Percentiles rank a stretch among this genome's conserved stretches.
These are phyloP conservation scores for Gonatopus flavifemur DNA, from an alignment of 1,140 invertebrate species.

Conservation along the genomic window DNA sequence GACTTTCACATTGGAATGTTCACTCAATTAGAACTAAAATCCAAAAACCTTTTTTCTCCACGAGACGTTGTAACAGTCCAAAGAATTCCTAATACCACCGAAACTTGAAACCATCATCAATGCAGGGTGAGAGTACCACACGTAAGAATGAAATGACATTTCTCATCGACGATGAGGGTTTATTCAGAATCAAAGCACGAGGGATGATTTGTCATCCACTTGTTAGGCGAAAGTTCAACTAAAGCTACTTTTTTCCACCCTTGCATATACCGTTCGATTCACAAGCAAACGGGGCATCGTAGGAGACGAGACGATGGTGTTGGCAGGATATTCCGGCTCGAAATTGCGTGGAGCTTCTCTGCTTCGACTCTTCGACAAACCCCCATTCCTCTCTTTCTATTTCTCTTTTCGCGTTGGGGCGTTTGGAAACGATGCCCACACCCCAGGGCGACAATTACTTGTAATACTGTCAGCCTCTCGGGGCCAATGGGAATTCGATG, in stretches of 20 bases:
- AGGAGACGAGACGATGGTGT: neutral
- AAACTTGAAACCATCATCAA: no score
- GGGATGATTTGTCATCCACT: slow-evolving; percentile 48
- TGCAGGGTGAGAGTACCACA: no score
- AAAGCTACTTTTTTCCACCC: slow-evolving; percentile 18
- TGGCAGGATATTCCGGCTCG: neutral
- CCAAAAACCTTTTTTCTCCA: no score
- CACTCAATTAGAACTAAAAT: no score
- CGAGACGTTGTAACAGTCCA: no score
- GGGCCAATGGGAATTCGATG: slow-evolving; percentile 41
- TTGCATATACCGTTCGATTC: no score
- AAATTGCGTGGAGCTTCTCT: no score
- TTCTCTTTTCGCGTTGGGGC: neutral
- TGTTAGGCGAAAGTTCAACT: slow-evolving; percentile 43
- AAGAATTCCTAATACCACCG: no score
- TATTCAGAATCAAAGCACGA: slow-evolving; percentile 32
- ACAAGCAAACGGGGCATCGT: no score
- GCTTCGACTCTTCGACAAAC: neutral
- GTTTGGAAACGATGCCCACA: slow-evolving; percentile 15
- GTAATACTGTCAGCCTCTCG: slow-evolving; percentile 42
- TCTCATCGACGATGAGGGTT: slow-evolving; percentile 7
- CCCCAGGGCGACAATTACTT: slow-evolving; percentile 46
- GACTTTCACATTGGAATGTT: no score
- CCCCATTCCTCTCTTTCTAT: neutral
- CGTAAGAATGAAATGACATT: slow-evolving; percentile 30